A percentile compares a stretch with the other conserved stretches of the same genome.
These are phyloP conservation scores for Helicolenus hilgendorfi DNA, from an alignment of 2,797 vertebrate species.

Conservation along the genomic window DNA sequence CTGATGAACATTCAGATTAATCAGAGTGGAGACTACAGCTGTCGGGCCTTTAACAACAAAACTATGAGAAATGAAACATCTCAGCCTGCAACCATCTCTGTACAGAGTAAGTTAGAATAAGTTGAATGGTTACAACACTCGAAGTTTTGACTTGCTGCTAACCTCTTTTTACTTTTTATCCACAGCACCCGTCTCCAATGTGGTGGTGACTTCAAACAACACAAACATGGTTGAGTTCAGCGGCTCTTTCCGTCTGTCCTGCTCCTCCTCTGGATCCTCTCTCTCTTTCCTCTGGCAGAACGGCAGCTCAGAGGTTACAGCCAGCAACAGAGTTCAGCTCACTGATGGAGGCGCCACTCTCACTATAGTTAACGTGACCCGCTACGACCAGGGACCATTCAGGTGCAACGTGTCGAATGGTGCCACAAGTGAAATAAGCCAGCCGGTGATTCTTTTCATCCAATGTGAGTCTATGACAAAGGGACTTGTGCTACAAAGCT, in stretches of 20 bases:
- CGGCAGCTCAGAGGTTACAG: conserved; percentile 65
- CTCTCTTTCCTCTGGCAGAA: conserved; percentile 77
- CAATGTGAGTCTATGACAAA: conserved; percentile 68
- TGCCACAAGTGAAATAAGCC: conserved; percentile 51
- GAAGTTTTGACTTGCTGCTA: background rate
- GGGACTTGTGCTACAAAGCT: background rate
- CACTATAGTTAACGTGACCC: conserved; percentile 47
- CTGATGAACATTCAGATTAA: conserved; percentile 45
- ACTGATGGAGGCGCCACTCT: conserved; percentile 55
- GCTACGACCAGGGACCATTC: conserved; percentile 77
- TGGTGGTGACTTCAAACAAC: conserved; percentile 29
- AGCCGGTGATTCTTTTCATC: conserved; percentile 54
- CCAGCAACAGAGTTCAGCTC: conserved; percentile 53
- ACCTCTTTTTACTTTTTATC: background rate
- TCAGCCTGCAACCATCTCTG: conserved; percentile 5
- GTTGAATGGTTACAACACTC: background rate
- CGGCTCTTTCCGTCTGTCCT: conserved; percentile 71
- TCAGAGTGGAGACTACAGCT: conserved; percentile 78
- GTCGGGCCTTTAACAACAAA: conserved; percentile 69
- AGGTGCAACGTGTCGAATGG: conserved; percentile 72
- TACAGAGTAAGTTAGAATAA: conserved; percentile 48
- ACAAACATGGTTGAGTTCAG: conserved; percentile 77
- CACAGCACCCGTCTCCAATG: conserved; percentile 67
- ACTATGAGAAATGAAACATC: conserved; percentile 60
- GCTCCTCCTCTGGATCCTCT: conserved; percentile 71